A percentile compares a stretch with the other conserved stretches of the same genome.
phyloP scores from a whole-genome alignment of 1,140 invertebrate genomes.

The Stratiolaelaps scimitus region DNA sequence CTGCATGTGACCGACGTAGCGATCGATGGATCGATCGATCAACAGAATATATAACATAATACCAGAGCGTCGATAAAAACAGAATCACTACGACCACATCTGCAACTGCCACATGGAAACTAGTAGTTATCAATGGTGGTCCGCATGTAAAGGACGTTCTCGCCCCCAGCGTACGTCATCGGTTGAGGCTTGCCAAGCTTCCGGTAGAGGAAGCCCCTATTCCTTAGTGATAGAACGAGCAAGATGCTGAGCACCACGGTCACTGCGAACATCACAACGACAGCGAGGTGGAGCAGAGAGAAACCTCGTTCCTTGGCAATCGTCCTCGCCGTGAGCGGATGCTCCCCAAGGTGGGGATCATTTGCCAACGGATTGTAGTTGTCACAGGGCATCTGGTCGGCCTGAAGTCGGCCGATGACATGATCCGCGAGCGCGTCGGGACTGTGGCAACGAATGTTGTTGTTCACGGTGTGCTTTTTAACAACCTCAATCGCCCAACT shows the following conservation, averaged over 20 bases:
- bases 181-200: constrained; percentile 6
- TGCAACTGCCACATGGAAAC: too few species aligned
- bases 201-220: constrained; percentile 8
- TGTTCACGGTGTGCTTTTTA: background rate
- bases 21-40: too few species aligned
- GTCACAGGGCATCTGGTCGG: constrained; percentile 2
- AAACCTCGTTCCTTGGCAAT: background rate
- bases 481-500: constrained; percentile 15
- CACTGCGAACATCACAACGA: constrained; percentile 13
- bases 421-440: background rate
- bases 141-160: constrained; percentile 25
- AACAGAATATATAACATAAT: too few species aligned
- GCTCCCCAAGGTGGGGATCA: background rate
- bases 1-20: too few species aligned
- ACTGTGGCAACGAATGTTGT: background rate
- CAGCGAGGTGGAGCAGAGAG: constrained; percentile 4
- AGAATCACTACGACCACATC: too few species aligned
- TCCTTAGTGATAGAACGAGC: constrained; percentile 5
- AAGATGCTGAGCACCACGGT: constrained; percentile 10
- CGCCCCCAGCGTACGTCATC: constrained; percentile 20
- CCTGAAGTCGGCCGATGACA: background rate
- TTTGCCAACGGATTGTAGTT: constrained; percentile 1
- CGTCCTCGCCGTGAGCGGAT: background rate
- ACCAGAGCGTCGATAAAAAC: too few species aligned
- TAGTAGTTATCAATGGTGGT: constrained; percentile 14